Percentiles rank a stretch among this genome's conserved stretches.
Evolutionary conservation across 2,888 invertebrate genomes (phyloP).

Genomic region (Tenthredo amoena): DNA sequence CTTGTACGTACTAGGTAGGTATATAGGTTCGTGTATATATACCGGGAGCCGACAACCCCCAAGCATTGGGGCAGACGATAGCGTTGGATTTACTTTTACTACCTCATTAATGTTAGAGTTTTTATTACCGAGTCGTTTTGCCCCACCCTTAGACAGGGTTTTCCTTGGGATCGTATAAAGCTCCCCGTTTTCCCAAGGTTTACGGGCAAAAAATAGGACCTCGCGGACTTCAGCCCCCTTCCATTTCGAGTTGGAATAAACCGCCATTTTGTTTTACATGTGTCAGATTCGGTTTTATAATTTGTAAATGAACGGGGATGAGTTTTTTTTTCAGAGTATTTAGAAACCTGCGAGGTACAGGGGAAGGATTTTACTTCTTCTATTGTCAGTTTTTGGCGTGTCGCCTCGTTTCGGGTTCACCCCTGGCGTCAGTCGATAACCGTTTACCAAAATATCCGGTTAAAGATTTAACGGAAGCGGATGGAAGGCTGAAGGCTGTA

Average conservation of each 20-base stretch:
- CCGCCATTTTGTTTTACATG: background rate
- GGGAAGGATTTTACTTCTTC: background rate
- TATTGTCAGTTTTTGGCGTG: slow-evolving; percentile 8
- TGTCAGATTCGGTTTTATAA: background rate
- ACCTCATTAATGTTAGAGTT: slow-evolving; percentile 74
- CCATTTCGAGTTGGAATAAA: background rate
- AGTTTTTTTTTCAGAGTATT: background rate
- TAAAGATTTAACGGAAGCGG: slow-evolving; percentile 55
- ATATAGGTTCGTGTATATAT: background rate
- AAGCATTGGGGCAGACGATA: slow-evolving; percentile 64
- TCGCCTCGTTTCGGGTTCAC: background rate
- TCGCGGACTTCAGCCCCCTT: background rate
- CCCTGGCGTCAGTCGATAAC: slow-evolving; percentile 49
- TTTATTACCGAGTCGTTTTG: slow-evolving; percentile 68
- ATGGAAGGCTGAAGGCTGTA: slow-evolving; percentile 37
- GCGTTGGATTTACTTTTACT: slow-evolving; percentile 73
- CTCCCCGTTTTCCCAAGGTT: slow-evolving; percentile 65
- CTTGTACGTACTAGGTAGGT: background rate
- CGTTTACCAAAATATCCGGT: slow-evolving; percentile 63
- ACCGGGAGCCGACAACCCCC: slow-evolving; percentile 5
- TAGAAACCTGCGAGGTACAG: background rate
- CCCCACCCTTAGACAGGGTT: slow-evolving; percentile 55
- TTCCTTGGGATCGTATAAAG: slow-evolving; percentile 63
- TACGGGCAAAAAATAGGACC: slow-evolving; percentile 59
- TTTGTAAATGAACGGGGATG: background rate